A percentile compares a stretch with the other conserved stretches of the same genome.
These are phyloP conservation scores for Salminus brasiliensis DNA, from an alignment of 2,113 vertebrate species.

Conservation along the genomic window DNA sequence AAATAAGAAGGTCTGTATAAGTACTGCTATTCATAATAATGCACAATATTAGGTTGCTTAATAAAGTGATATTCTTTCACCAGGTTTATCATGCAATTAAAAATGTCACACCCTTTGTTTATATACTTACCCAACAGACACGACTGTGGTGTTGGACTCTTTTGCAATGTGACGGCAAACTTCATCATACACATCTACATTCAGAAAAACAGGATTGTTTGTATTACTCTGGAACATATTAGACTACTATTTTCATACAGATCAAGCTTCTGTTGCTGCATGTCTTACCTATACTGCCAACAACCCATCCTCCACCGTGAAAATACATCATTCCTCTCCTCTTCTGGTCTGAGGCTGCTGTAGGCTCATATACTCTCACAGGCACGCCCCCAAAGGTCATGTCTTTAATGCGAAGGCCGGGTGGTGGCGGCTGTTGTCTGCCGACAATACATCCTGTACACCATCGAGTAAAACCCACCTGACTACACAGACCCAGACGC, in stretches of 20 bases:
- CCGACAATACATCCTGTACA: slow-evolving; percentile 53
- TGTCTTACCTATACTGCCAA: slow-evolving; percentile 82
- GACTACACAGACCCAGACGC: slow-evolving; percentile 76
- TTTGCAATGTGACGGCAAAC: too few relatives aligned
- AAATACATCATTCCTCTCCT: slow-evolving; percentile 81
- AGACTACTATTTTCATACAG: too few relatives aligned
- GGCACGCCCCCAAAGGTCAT: slow-evolving; percentile 73
- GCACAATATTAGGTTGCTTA: neutral
- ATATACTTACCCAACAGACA: too few relatives aligned
- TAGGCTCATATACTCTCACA: slow-evolving; percentile 82
- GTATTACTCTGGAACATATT: too few relatives aligned
- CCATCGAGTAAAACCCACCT: slow-evolving; percentile 74
- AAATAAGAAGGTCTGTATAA: too few relatives aligned
- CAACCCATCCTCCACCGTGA: slow-evolving; percentile 81
- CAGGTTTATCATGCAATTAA: too few relatives aligned
- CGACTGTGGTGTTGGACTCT: too few relatives aligned
- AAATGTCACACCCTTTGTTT: too few relatives aligned
- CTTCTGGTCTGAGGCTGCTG: slow-evolving; percentile 44
- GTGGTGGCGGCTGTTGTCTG: slow-evolving; percentile 44
- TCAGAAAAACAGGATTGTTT: too few relatives aligned
- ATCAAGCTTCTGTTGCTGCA: neutral
- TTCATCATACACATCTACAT: too few relatives aligned
- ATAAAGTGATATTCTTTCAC: too few relatives aligned
- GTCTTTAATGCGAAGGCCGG: slow-evolving; percentile 74
- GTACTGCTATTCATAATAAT: too few relatives aligned